phyloP scores from a whole-genome alignment of 1,140 invertebrate species.

The Solen grandis region DNA sequence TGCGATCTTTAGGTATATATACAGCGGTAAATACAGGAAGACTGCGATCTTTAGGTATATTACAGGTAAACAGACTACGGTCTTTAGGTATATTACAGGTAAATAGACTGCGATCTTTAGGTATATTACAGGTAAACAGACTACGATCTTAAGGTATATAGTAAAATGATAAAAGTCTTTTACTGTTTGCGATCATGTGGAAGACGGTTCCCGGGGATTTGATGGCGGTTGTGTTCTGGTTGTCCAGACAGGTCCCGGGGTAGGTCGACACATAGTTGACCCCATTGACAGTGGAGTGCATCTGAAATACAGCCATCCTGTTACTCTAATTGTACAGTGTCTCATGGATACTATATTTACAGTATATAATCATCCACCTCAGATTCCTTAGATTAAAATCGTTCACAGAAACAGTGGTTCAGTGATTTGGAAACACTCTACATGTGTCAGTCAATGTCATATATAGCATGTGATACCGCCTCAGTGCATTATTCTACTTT shows the following conservation, averaged over 20 bases:
- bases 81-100: no score
- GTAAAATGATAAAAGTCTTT: background rate
- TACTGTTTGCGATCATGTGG: slow-evolving; percentile 43
- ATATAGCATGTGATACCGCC: background rate
- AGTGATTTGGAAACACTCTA: background rate
- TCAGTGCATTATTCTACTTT: background rate
- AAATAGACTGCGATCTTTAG: no score
- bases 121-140: no score
- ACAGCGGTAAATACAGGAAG: no score
- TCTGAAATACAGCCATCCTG: no score
- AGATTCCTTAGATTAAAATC: slow-evolving; percentile 20
- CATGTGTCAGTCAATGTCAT: background rate
- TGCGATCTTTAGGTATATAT: no score
- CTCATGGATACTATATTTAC: no score
- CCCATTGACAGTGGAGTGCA: background rate
- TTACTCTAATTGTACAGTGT: no score
- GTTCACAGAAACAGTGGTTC: slow-evolving; percentile 13
- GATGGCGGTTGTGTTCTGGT: slow-evolving; percentile 48
- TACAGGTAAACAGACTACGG: no score
- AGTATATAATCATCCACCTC: no score
- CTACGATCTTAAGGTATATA: no score
- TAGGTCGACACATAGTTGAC: slow-evolving; percentile 57
- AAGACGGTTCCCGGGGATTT: slow-evolving; percentile 52
- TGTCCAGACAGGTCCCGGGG: slow-evolving; percentile 55
- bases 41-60: no score